Evolutionary conservation across 2,888 invertebrate species (phyloP).

Genomic region (Abrostola tripartita): DNA sequence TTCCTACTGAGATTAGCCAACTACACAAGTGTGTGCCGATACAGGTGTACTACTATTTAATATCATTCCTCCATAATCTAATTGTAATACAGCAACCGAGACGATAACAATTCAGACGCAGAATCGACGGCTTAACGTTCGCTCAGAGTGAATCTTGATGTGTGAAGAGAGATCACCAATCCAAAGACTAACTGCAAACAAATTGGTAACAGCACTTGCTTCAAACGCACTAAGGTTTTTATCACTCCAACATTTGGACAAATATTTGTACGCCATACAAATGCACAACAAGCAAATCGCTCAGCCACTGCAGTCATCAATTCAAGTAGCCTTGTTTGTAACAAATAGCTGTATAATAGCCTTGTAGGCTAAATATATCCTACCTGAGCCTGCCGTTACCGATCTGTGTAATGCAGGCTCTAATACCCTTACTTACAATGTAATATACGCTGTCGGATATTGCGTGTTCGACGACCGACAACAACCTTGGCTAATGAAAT

Average conservation of each 20-base stretch:
- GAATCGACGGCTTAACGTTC: too few species aligned
- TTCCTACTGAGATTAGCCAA: too few species aligned
- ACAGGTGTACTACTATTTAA: too few species aligned
- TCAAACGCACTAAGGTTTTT: too few species aligned
- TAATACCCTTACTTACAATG: constrained; percentile 53
- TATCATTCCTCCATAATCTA: too few species aligned
- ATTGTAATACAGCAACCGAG: too few species aligned
- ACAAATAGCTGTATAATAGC: background rate
- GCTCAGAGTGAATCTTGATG: too few species aligned
- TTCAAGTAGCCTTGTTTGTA: background rate
- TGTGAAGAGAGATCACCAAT: too few species aligned
- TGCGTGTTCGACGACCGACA: constrained; percentile 17
- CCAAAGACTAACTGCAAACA: too few species aligned
- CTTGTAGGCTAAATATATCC: background rate
- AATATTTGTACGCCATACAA: background rate
- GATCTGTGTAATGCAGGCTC: constrained; percentile 50
- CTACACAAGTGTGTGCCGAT: too few species aligned
- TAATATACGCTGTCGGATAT: constrained; percentile 38
- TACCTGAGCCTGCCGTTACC: constrained; percentile 32
- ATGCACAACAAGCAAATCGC: background rate
- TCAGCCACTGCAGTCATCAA: background rate
- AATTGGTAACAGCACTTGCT: too few species aligned
- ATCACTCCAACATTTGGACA: background rate
- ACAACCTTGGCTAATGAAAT: constrained; percentile 18
- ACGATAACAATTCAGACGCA: too few species aligned